phyloP scores from a whole-genome alignment of 2,797 vertebrate genomes.

The Brachymystax lenok region DNA sequence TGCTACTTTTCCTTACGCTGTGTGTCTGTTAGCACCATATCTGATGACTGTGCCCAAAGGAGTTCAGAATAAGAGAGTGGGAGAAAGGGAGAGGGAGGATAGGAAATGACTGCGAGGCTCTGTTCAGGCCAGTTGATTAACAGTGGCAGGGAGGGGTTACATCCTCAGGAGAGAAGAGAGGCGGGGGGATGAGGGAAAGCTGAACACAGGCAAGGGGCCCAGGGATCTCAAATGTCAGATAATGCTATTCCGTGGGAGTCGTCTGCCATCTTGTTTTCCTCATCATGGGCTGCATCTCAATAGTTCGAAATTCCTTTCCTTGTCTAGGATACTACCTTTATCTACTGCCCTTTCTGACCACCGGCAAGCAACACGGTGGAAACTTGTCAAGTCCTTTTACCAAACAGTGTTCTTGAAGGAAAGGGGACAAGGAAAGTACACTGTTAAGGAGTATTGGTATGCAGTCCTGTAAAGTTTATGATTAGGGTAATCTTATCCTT shows the following conservation, averaged over 20 bases:
- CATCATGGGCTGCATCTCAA: too few relatives aligned
- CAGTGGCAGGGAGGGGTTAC: constrained; percentile 72
- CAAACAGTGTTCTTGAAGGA: neutral
- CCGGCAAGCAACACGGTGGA: neutral
- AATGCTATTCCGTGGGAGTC: constrained; percentile 42
- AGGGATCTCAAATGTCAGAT: constrained; percentile 19
- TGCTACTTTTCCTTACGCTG: too few relatives aligned
- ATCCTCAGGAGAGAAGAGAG: constrained; percentile 65
- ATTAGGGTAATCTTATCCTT: neutral
- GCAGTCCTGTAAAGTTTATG: neutral
- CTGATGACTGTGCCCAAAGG: constrained; percentile 63
- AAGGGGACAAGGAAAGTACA: neutral
- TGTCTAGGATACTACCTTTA: neutral
- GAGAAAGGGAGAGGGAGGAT: constrained; percentile 36
- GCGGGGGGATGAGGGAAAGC: constrained; percentile 2
- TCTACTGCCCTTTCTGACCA: neutral
- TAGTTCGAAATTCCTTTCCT: too few relatives aligned
- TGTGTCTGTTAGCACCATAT: constrained; percentile 18
- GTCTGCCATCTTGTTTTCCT: constrained; percentile 5
- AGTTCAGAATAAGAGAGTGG: constrained; percentile 58
- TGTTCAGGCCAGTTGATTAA: too few relatives aligned
- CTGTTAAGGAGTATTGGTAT: neutral
- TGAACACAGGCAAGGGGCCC: constrained; percentile 42
- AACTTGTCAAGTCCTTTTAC: neutral
- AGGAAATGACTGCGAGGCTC: constrained; percentile 52